Evolutionary conservation across 1,140 invertebrate genomes (phyloP).

Genomic region (Spodoptera litura): DNA sequence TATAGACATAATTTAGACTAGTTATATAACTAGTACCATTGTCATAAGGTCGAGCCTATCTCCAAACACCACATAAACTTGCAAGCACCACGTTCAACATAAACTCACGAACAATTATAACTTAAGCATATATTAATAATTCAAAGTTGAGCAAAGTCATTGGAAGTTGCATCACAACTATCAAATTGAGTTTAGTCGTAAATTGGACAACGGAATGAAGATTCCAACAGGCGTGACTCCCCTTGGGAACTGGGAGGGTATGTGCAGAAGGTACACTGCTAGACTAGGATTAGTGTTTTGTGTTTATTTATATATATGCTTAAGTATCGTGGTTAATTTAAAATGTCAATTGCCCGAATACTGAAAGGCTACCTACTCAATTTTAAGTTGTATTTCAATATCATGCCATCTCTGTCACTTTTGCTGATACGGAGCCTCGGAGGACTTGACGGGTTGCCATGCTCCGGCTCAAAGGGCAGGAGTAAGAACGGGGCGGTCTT

Average conservation of each 20-base stretch:
- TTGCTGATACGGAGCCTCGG: too few species aligned
- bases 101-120: constrained; percentile 23
- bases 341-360: too few species aligned
- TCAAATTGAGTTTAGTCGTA: constrained; percentile 38
- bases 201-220: constrained; percentile 38
- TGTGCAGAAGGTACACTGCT: background rate
- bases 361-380: too few species aligned
- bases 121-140: constrained; percentile 17
- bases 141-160: constrained; percentile 8
- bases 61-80: background rate
- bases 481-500: too few species aligned
- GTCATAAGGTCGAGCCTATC: background rate
- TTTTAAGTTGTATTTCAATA: too few species aligned
- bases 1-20: too few species aligned
- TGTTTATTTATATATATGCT: too few species aligned
- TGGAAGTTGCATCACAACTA: constrained; percentile 36
- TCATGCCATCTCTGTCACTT: too few species aligned
- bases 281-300: background rate
- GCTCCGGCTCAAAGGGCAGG: too few species aligned
- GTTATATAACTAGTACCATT: too few species aligned
- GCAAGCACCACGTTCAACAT: background rate
- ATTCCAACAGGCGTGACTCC: constrained; percentile 8
- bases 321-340: too few species aligned
- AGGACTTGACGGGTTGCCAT: too few species aligned
- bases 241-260: background rate